Evolutionary conservation across 35 echinoderm and acorn worm genomes (phyloP), one percentile per base, ranked within the genome.

Genomic region (Nesometra sesokonis): DNA sequence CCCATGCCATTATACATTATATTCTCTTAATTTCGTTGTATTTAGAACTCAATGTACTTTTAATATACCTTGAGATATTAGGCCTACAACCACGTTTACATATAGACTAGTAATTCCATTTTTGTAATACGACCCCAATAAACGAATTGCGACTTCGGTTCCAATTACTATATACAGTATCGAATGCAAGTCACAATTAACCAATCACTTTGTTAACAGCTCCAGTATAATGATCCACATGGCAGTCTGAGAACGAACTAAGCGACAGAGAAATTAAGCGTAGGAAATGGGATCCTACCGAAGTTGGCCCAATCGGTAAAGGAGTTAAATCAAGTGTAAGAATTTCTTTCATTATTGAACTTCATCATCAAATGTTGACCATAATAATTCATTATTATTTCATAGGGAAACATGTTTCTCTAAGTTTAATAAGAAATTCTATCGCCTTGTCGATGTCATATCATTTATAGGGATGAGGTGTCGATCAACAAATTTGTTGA

Each of bases 311-410:
- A 19, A 67, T 27, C 21, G 52, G 52, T 67, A 67, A 67, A 13
- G 23, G 23, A 13, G 52, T 67, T 67, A 5, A 67, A 19, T 27
- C 11, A 67, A 17, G 52, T 67, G 52, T 67, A 67, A 67, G 9
- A 27, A 9, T 19, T 67, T 67, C 52, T 19, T 67, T 19, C 21
- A 67, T 11, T 19, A 5, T 19, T 2, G 1, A 11, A 19, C 52
- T 67, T 17, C 52, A 27, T 27, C 52, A 67, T 67, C 52, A 67
- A 67, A 5, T 19, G 52, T 67, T 67, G 52, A 67, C 52, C 52
- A 67, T 67, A 67, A 67, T 67, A 67, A 67, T 67, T 67, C 52
- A 67, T 67, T 67, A 67, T 67, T 67, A 67, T 67, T 67, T 67
- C 52, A 67, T 67, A 67, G 23, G 21, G 52, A 27, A 67, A 67